Percentiles rank a stretch among this genome's conserved stretches.
phyloP scores from a whole-genome alignment of 2,888 invertebrate genomes.

The Aproaerema taeniolella region DNA sequence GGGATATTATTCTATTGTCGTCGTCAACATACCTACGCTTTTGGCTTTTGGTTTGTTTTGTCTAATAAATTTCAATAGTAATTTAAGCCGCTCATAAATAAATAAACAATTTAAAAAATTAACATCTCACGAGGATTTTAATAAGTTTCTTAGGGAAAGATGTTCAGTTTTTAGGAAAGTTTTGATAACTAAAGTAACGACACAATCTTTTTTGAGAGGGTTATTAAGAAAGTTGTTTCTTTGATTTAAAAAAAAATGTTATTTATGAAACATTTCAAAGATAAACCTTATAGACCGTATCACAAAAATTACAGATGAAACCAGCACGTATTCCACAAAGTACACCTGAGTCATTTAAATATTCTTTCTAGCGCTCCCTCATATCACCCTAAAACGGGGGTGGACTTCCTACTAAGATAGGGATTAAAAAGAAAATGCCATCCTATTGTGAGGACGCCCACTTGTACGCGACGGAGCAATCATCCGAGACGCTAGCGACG shows the following conservation, averaged over 20 bases:
- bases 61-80: background rate
- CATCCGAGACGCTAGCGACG: conserved; percentile 41
- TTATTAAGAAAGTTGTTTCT: no score
- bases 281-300: background rate
- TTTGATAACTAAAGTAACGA: no score
- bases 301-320: background rate
- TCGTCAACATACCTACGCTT: background rate
- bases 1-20: conserved; percentile 9
- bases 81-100: background rate
- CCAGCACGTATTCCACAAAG: conserved; percentile 13
- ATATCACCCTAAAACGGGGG: conserved; percentile 27
- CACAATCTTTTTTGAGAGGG: no score
- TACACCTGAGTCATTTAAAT: conserved; percentile 51
- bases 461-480: conserved; percentile 40
- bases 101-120: no score
- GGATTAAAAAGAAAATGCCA: conserved; percentile 61
- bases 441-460: conserved; percentile 43
- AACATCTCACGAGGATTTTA: no score
- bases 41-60: background rate
- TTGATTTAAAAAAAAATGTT: no score
- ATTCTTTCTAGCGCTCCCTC: conserved; percentile 32
- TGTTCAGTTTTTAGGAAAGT: no score
- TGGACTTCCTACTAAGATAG: conserved; percentile 40
- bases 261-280: no score
- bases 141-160: no score